A percentile compares a stretch with the other conserved stretches of the same genome.
Evolutionary conservation across 2,113 vertebrate genomes (phyloP).

Genomic region (Elanus axillaris): DNA sequence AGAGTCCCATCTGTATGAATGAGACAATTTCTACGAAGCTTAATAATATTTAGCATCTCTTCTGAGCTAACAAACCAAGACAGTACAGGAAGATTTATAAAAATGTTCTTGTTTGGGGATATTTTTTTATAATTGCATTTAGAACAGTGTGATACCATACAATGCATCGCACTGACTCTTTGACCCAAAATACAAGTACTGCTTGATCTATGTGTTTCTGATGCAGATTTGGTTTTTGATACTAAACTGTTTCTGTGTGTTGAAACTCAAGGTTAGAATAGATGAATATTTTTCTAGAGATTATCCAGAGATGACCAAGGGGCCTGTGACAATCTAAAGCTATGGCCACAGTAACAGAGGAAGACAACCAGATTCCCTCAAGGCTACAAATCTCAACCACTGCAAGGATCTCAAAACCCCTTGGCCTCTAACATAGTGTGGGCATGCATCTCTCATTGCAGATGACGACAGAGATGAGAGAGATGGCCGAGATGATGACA

Average conservation of each 20-base stretch:
- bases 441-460: neutral
- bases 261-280: neutral
- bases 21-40: neutral
- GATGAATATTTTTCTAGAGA: neutral
- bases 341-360: neutral
- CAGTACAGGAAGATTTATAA: neutral
- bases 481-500: neutral
- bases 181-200: neutral
- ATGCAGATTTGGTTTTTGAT: neutral
- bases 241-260: neutral
- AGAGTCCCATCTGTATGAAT: neutral
- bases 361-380: neutral
- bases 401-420: neutral
- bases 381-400: neutral
- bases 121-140: neutral
- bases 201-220: neutral
- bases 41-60: neutral
- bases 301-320: neutral
- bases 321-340: neutral
- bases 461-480: no score
- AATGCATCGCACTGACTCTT: neutral
- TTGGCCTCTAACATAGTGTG: neutral
- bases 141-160: neutral
- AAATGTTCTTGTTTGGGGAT: neutral
- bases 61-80: neutral